phyloP scores from a whole-genome alignment of 2,888 invertebrate species.

The Geophilus truncorum region DNA sequence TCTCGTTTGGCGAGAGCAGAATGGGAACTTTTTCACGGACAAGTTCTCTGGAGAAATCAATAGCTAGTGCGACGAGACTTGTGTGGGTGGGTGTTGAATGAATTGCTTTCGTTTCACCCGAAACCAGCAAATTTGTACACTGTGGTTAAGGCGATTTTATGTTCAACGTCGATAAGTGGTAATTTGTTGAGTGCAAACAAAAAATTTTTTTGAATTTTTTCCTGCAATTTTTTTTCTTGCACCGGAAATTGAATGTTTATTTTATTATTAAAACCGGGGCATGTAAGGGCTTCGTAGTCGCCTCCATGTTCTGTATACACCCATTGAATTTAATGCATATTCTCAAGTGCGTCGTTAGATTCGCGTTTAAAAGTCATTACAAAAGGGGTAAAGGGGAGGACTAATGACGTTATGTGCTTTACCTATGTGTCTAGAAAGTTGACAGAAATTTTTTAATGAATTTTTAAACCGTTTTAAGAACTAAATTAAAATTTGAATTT shows the following conservation, averaged over 20 bases:
- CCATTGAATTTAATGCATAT: conserved; percentile 11
- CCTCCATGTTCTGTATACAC: neutral
- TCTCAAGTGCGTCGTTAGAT: conserved; percentile 18
- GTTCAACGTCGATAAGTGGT: no score
- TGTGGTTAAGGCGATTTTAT: conserved; percentile 9
- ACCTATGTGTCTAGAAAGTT: neutral
- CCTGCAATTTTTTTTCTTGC: neutral
- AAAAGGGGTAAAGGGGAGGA: neutral
- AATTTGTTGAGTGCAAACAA: no score
- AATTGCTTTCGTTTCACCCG: neutral
- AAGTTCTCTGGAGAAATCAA: conserved; percentile 27
- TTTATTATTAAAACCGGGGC: neutral
- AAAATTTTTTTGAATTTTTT: no score
- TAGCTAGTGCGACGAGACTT: neutral
- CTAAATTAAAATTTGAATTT: neutral
- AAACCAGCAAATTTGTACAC: conserved; percentile 7
- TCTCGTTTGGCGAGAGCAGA: neutral
- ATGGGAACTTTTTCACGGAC: neutral
- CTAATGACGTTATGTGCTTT: neutral
- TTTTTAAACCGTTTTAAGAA: neutral
- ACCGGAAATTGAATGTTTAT: neutral
- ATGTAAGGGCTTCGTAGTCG: neutral
- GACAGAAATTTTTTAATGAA: neutral
- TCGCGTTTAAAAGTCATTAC: conserved; percentile 27
- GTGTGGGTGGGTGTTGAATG: neutral